Base-by-base conservation (phyloP, 2,888 invertebrate species). In the Empis stercorea region DNA sequence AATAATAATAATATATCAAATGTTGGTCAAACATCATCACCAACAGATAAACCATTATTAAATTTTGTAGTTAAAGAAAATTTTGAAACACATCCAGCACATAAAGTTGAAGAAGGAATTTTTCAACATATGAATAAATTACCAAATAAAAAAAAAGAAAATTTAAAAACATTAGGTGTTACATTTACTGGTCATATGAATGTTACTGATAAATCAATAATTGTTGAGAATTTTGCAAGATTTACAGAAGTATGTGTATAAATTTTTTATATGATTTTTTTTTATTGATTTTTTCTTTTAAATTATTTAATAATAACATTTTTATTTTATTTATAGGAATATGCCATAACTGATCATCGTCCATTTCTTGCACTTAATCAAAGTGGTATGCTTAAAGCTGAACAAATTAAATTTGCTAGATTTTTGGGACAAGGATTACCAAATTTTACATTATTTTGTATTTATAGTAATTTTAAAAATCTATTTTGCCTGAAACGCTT, bases 401-500 rank as follows among this genome's bases (percentile, higher is more conserved):
- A 68, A 57, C 67, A 67, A 59, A 67, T 67, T 23, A 67, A 67
- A 59, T 67, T 67, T 57, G 67, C 67, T 42, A 62, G 67, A 53
- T 67, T 64, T 60, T 60, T 67, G 57, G 67, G 67, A 46, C 68
- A 63, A 57, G 68, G 68, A 44, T 57, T 67, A 55, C 68, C 67
- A 52, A 65, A 66, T 52, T 67, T 67, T 55, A 67, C 67, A 50
- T 59, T 68, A 49, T 68, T 68, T 55, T 68, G 67, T 66, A 68
- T 68, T 67, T 68, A 68, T 59, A 68, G 68, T 61, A 68, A 68
- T 57, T 68, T 66, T 59, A 68, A 68, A 57, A 68, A 68, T 61
- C 59, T 68, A 43, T 68, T 68, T 55, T 68, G 67, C 62, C 66
- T 68, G 54, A 68, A 68, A 62, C 65, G 67, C 57, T 68, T 68